A percentile compares a stretch with the other conserved stretches of the same genome.
phyloP scores from a whole-genome alignment of 2,797 vertebrate species.

The Sphenodon punctatus region DNA sequence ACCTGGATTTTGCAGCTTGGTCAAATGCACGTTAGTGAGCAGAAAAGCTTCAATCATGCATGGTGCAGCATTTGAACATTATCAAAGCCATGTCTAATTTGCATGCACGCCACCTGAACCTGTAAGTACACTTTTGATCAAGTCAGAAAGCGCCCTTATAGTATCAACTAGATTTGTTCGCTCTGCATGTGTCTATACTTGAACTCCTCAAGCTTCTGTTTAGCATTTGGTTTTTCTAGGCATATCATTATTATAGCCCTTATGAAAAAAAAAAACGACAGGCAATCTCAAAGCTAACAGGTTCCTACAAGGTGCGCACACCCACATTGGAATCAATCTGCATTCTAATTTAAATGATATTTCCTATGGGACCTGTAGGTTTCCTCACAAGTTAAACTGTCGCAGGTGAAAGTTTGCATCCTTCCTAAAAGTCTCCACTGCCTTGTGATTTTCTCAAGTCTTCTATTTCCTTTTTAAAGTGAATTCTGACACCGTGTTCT shows the following conservation, averaged over 20 bases:
- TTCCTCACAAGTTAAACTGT: constrained; percentile 49
- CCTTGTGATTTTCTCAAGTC: not conserved
- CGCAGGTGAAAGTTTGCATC: constrained; percentile 33
- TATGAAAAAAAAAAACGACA: not conserved
- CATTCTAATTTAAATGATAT: constrained; percentile 14
- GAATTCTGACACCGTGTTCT: constrained; percentile 35
- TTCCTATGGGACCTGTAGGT: constrained; percentile 16
- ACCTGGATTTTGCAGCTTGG: too few relatives aligned
- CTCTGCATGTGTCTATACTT: constrained; percentile 17
- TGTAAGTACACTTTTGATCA: too few relatives aligned
- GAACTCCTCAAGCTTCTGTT: constrained; percentile 15
- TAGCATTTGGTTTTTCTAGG: constrained; percentile 49
- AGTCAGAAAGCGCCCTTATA: not conserved
- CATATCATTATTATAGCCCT: constrained; percentile 22
- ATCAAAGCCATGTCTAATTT: too few relatives aligned
- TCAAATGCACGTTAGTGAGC: too few relatives aligned
- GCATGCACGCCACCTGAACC: too few relatives aligned
- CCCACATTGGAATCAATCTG: constrained; percentile 23
- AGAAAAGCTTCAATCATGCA: too few relatives aligned
- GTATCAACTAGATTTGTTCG: not conserved
- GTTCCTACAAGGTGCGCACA: constrained; percentile 22
- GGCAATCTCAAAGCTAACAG: not conserved
- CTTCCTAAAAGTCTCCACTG: constrained; percentile 7
- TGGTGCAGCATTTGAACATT: too few relatives aligned
- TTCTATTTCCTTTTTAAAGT: constrained; percentile 12